Evolutionary conservation across 2,797 vertebrate species (phyloP), one percentile per base, ranked within the genome.

Genomic region (Cebuella pygmaea): DNA sequence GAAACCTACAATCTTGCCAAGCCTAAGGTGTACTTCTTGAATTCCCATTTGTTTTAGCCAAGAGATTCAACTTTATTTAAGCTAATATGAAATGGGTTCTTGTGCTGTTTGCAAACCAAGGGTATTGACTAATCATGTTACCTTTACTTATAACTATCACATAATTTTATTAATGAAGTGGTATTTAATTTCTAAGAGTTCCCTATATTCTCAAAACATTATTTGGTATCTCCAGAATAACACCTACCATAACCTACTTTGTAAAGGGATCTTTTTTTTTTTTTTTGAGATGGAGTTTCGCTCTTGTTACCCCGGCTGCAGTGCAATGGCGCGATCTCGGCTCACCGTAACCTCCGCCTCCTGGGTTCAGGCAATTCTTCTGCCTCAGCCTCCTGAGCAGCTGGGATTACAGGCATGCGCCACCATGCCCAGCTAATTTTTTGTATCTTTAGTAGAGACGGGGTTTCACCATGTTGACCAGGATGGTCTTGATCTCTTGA

Each of bases 161-260:
- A 36, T 11, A 61, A 86, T 95, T 88, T 80, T 67, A 92, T 74
- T 79, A 61, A 79, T 44, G 20, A 95, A 93, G 74, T 78, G 44
- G 30, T 19, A 93, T 55, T 76, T 91, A 44, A 76, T 82, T 61
- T 80, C 82, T 30, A 93, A 89, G 36, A 75, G 8, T 55, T 64
- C 20, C 19, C 74, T 30, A 30, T 10, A 59, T 41, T 94, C 39
- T 96, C 48, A 46, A 80, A 80, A 86, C 15, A 36, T n/a, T 61
- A 59, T 57, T 59, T 80, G 52, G n/a, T 39, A 75, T 5, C 17
- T 90, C 59, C n/a, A 74, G 24, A 86, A 87, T 46, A 92, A 83
- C 27, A 61, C 17, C 22, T 44, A 39, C 19, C 12, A 88, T 22
- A 11, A n/a, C 48, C 75, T 67, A 39, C 44, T 92, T 27, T 41